Conservation (phyloP, 2,888 invertebrate species). For the Agonopterix subpropinquella region DNA sequence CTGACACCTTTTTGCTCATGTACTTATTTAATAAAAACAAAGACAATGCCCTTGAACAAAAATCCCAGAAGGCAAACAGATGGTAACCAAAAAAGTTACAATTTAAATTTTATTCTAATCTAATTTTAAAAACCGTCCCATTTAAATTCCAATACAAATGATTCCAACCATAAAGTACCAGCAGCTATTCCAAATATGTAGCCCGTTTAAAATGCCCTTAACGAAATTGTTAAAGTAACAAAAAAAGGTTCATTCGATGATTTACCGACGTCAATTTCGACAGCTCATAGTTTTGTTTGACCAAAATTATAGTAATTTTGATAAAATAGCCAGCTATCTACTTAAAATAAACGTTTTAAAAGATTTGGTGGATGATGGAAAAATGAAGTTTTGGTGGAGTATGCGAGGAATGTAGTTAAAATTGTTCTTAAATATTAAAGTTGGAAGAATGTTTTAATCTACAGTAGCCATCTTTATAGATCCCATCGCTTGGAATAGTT, state of each 20-base stretch:
- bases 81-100: too few relatives aligned
- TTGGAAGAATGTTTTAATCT: constrained; percentile 26
- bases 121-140: constrained; percentile 45
- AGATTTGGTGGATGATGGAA: constrained; percentile 43
- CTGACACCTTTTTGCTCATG: background rate
- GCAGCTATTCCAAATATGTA: constrained; percentile 65
- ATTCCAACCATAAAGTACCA: constrained; percentile 60
- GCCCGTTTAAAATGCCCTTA: constrained; percentile 69
- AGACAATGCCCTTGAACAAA: too few relatives aligned
- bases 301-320: constrained; percentile 72
- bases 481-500: too few relatives aligned
- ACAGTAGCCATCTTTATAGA: constrained; percentile 22
- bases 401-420: constrained; percentile 47
- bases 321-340: constrained; percentile 61
- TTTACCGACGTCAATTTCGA: constrained; percentile 71
- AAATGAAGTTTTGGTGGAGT: constrained; percentile 47
- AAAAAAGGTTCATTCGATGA: constrained; percentile 67
- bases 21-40: too few relatives aligned
- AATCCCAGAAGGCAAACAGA: too few relatives aligned
- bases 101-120: constrained; percentile 26
- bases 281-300: constrained; percentile 70
- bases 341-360: constrained; percentile 58
- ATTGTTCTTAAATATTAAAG: constrained; percentile 5
- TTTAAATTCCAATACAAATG: constrained; percentile 64
- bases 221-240: constrained; percentile 67